These are phyloP conservation scores for Rhadinocentrus ornatus DNA, from an alignment of 2,797 vertebrate genomes.

Conservation along the genomic window DNA sequence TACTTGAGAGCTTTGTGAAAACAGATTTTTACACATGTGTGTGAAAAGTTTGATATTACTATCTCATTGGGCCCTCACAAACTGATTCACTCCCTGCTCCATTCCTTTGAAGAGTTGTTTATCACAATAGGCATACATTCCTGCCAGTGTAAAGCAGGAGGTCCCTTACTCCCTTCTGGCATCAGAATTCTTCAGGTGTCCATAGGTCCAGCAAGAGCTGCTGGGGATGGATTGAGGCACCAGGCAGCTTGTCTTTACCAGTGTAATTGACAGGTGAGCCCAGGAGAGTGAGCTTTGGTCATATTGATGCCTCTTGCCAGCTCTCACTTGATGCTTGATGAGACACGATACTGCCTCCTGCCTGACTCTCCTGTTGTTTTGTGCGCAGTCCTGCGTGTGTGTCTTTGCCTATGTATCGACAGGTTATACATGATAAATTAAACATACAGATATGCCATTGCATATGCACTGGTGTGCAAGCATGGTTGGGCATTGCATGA, in stretches of 20 bases:
- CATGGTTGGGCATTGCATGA: slow-evolving; percentile 8
- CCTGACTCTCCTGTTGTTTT: slow-evolving; percentile 48
- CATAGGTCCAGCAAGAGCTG: slow-evolving; percentile 55
- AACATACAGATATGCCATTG: slow-evolving; percentile 3
- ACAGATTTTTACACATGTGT: slow-evolving; percentile 53
- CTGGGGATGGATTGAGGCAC: slow-evolving; percentile 69
- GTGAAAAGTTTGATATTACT: slow-evolving; percentile 51
- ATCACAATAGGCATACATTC: slow-evolving; percentile 59
- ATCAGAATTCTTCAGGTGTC: slow-evolving; percentile 76
- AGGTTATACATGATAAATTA: slow-evolving; percentile 2
- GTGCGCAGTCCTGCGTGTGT: slow-evolving; percentile 18
- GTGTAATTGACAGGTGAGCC: slow-evolving; percentile 77
- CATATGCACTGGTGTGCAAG: neutral
- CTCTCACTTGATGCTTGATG: slow-evolving; percentile 65
- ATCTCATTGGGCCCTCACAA: slow-evolving; percentile 40
- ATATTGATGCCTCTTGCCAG: slow-evolving; percentile 64
- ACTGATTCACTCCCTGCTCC: slow-evolving; percentile 41
- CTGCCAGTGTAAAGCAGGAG: slow-evolving; percentile 56
- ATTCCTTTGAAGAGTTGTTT: slow-evolving; percentile 69
- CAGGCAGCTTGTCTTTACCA: slow-evolving; percentile 74
- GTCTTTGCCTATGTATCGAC: slow-evolving; percentile 12
- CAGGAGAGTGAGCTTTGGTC: slow-evolving; percentile 66
- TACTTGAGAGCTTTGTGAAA: slow-evolving; percentile 38
- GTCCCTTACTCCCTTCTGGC: slow-evolving; percentile 70
- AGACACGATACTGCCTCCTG: slow-evolving; percentile 61